Evolutionary conservation across 2,888 invertebrate species (phyloP), one percentile per base, ranked within the genome.

Genomic region (Orthonevra nobilis): DNA sequence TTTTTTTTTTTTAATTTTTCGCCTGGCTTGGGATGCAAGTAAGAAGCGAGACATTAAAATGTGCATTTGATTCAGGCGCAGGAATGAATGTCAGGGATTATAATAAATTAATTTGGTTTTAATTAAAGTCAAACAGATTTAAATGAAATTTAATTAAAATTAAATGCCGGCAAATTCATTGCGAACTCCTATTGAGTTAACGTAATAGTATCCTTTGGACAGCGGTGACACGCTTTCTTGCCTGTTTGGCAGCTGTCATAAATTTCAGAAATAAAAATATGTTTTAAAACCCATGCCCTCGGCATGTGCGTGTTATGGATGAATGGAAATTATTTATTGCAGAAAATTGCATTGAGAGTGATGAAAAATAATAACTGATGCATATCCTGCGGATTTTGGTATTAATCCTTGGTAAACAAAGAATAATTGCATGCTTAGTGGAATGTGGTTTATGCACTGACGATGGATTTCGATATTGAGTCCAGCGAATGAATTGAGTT

Each of bases 41-140:
- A 44, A 34, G 34, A 60, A 61, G 36, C 46, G 61, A 23, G 30
- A 34, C 36, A 64, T 58, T 66, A 79, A 79, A 73, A 56, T 73
- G n/a, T n/a, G 66, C 73, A 79, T 73, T 79, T 68, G 79, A 79
- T 68, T 79, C 66, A 28, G 61, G 63, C 63, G 54, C 54, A 26
- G n/a, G 32, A 50, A 56, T 44, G 77, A 72, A 79, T 60, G 72
- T 42, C 60, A 50, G 46, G 61, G 48, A 73, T 54, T 61, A 79
- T 79, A 73, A 79, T 79, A 79, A 79, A 79, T 79, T 79, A 73
- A 79, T 61, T 73, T 61, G 34, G 61, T 54, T 79, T 79, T 79
- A 79, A 79, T 79, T 79, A 79, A 79, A 73, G 79, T 56, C 79
- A 79, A 79, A 79, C 79, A 79, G 79, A 79, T 79, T 79, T 79